Base-by-base conservation (phyloP, 53 echinoderm and acorn worm species). In the Actinopyga echinites region DNA sequence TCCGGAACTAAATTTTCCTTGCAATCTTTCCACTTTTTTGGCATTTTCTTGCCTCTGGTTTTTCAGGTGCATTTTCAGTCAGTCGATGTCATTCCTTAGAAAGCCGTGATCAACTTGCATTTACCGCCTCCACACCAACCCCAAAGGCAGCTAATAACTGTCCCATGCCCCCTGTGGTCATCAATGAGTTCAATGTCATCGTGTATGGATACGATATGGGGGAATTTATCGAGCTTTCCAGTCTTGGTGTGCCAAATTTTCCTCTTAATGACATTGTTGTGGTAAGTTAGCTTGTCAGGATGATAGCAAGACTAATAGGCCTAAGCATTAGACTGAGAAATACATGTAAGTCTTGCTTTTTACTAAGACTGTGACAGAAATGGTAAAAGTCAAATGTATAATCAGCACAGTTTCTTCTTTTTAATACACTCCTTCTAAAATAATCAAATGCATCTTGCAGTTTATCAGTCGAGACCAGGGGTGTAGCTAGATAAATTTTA, bases 121-220 rank as follows among this genome's bases (percentile, higher is more conserved):
- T 92, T 69, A 40, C 83, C 30, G 31, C 71, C 29, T 86, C 86
- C 35, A 49, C 62, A 31, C 79, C 87, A 15, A 83, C 93, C 17
- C 97, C 97, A 29, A 89, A 89, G 37, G 38, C 69, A 8, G 43
- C 81, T 75, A 96, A 96, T 25, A 74, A 9, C 24, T 96, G 93
- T 77, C 86, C 92, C 20, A 74, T 75, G 13, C 97, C 92, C 43
- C 86, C 81, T 6, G 42, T 93, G 55, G 67, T 90, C 56, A 92
- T 96, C 87, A 96, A 93, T 88, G 93, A 96, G 75, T 67, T 96
- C 80, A 93, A 96, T 74, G 84, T 94, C 17, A 54, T 83, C 20
- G 82, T 82, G 13, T 42, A 68, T 34, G 88, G 85, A 4, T 21
- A 62, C 10, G 91, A 84, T 29, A 62, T 90, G 29, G 97, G 93